Percentiles rank a stretch among this genome's conserved stretches.
phyloP scores from a whole-genome alignment of 2,113 vertebrate genomes.

The Diglossa brunneiventris region DNA sequence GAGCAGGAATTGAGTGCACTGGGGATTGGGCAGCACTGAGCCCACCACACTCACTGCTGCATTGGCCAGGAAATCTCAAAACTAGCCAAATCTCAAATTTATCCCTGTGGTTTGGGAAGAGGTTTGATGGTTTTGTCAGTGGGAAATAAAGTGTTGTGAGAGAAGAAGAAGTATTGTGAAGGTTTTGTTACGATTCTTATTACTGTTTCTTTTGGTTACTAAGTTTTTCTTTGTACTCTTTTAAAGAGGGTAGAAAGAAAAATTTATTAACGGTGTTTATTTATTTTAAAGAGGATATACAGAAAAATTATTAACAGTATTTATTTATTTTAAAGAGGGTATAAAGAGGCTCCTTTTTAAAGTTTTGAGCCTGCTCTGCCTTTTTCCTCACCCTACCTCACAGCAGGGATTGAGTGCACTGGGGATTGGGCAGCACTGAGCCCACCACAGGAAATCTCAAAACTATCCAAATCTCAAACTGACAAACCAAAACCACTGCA shows the following conservation, averaged over 20 bases:
- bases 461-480: background rate
- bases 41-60: too few species aligned
- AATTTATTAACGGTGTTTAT: too few species aligned
- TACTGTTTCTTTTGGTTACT: background rate
- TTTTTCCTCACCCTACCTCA: background rate
- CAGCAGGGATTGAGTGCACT: background rate
- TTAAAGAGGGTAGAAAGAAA: background rate
- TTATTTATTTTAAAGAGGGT: background rate
- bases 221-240: background rate
- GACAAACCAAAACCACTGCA: accelerated
- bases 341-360: background rate
- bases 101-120: too few species aligned
- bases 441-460: background rate
- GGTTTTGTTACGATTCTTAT: background rate
- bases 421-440: background rate
- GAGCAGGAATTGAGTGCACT: too few species aligned
- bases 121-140: too few species aligned
- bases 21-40: too few species aligned
- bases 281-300: too few species aligned
- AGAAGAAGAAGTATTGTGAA: too few species aligned
- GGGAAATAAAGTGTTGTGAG: too few species aligned
- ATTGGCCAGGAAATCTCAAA: too few species aligned
- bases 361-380: background rate
- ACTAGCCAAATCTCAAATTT: too few species aligned
- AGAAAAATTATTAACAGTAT: too few species aligned